Evolutionary conservation across 2,797 vertebrate species (phyloP).

Genomic region (Apogon talboti): DNA sequence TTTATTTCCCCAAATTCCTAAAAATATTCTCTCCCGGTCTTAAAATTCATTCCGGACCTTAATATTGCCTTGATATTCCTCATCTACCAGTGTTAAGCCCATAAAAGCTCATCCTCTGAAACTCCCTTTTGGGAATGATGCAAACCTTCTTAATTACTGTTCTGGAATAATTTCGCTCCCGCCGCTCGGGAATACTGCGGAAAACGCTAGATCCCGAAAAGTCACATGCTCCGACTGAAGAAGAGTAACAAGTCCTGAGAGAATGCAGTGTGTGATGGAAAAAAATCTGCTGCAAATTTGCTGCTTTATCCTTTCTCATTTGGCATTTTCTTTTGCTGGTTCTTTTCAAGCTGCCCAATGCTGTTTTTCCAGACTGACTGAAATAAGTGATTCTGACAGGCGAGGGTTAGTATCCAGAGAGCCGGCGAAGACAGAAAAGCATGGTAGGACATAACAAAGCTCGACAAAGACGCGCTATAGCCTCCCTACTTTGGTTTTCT

Average conservation of each 20-base stretch:
- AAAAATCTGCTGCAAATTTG: slow-evolving; percentile 14
- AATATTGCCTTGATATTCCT: background rate
- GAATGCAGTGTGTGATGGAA: background rate
- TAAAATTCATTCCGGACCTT: slow-evolving; percentile 5
- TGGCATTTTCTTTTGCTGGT: slow-evolving; percentile 8
- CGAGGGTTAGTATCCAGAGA: slow-evolving; percentile 48
- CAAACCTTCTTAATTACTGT: slow-evolving; percentile 55
- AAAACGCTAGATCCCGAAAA: slow-evolving; percentile 33
- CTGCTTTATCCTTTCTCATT: slow-evolving; percentile 27
- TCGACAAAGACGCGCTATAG: slow-evolving; percentile 28
- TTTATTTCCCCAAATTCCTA: background rate
- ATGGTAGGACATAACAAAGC: slow-evolving; percentile 59
- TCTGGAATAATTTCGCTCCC: slow-evolving; percentile 21
- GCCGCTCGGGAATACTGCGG: slow-evolving; percentile 2
- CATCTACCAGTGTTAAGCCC: background rate
- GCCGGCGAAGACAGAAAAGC: slow-evolving; percentile 45
- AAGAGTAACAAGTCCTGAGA: slow-evolving; percentile 45
- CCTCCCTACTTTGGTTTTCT: slow-evolving; percentile 15
- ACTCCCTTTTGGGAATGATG: slow-evolving; percentile 29
- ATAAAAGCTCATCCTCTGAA: slow-evolving; percentile 21
- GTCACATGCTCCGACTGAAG: slow-evolving; percentile 13
- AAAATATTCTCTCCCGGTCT: background rate
- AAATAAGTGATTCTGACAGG: slow-evolving; percentile 49
- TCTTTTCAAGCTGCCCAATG: slow-evolving; percentile 9
- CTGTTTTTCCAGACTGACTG: slow-evolving; percentile 44